Conservation (phyloP, 2,113 vertebrate genomes). For the Salvelinus namaycush region DNA sequence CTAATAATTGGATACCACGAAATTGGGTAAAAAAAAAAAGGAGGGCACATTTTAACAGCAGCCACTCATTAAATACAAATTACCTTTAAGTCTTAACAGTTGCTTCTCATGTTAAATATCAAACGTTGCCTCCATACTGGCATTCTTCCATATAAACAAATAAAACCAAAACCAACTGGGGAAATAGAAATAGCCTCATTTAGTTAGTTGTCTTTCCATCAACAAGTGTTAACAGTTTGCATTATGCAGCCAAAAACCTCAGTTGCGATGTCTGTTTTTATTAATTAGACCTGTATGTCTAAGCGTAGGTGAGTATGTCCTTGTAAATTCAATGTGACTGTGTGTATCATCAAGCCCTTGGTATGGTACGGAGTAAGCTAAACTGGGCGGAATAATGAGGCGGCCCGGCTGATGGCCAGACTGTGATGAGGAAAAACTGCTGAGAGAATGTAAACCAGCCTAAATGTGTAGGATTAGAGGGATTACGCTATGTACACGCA, state of each 20-base stretch:
- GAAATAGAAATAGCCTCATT: neutral
- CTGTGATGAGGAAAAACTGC: conserved; percentile 10
- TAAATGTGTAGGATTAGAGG: conserved; percentile 24
- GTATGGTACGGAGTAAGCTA: neutral
- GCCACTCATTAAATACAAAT: neutral
- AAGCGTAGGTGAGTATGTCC: neutral
- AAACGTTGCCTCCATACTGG: neutral
- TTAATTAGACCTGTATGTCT: neutral
- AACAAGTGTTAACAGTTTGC: neutral
- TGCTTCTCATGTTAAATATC: neutral
- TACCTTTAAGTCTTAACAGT: neutral
- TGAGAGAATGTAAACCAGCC: conserved; percentile 44
- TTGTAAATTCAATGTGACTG: neutral
- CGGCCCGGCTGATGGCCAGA: conserved; percentile 6
- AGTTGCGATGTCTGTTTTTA: neutral
- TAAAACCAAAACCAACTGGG: neutral
- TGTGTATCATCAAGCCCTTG: neutral
- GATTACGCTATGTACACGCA: neutral
- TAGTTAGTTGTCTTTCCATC: neutral
- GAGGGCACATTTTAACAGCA: neutral
- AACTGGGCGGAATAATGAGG: neutral
- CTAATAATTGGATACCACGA: too few relatives aligned
- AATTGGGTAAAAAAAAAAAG: too few relatives aligned
- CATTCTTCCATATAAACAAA: neutral
- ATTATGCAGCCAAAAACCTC: neutral